Evolutionary conservation across 2,888 invertebrate species (phyloP).

Genomic region (Diaperis boleti): DNA sequence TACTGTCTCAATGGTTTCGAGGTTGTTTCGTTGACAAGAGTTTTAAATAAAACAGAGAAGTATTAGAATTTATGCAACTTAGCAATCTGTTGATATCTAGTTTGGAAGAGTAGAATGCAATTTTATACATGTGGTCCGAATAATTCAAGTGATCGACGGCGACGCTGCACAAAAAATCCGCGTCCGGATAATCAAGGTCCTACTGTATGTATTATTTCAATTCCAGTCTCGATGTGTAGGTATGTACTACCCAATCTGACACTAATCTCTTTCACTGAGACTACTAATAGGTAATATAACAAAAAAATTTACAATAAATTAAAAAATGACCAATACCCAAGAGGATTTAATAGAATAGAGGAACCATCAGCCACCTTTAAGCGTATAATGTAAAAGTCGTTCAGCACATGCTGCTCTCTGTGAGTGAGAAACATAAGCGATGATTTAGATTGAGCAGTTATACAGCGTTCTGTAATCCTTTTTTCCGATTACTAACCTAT

Average conservation of each 20-base stretch:
- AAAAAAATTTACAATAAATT: not conserved
- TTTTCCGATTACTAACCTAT: too few relatives aligned
- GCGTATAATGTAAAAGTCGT: too few relatives aligned
- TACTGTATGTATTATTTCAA: constrained; percentile 14
- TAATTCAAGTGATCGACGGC: constrained; percentile 7
- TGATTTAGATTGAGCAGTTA: too few relatives aligned
- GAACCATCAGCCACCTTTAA: too few relatives aligned
- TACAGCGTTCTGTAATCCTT: too few relatives aligned
- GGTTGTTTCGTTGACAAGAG: constrained; percentile 7
- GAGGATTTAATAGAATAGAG: too few relatives aligned
- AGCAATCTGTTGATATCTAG: constrained; percentile 12
- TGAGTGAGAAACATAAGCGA: too few relatives aligned
- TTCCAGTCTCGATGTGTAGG: constrained; percentile 10
- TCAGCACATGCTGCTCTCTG: too few relatives aligned
- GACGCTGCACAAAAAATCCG: constrained; percentile 10
- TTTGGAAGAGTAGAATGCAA: constrained; percentile 8
- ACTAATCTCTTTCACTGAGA: constrained; percentile 12
- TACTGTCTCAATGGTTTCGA: constrained; percentile 8
- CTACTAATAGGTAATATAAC: constrained; percentile 3
- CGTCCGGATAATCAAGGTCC: constrained; percentile 10
- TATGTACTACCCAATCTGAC: constrained; percentile 7
- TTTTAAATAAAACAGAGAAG: constrained; percentile 12
- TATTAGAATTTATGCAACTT: constrained; percentile 11
- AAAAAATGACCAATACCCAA: constrained; percentile 5
- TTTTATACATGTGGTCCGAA: constrained; percentile 5